Evolutionary conservation across 2,113 vertebrate species (phyloP), one percentile per base, ranked within the genome.

Genomic region (Lucifuga dentata): DNA sequence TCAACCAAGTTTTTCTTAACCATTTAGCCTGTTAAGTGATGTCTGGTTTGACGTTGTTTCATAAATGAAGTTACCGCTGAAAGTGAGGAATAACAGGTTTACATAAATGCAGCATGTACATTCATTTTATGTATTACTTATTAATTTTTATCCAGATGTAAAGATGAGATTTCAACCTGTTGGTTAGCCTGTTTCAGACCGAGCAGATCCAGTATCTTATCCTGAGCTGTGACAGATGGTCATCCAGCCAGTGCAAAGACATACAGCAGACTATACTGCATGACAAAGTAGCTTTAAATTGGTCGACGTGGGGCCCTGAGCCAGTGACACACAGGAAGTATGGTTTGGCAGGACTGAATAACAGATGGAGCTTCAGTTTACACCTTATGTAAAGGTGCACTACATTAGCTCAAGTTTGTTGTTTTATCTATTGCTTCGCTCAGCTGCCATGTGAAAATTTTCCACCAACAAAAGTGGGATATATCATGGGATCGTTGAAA

Each of bases 201-300:
- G n/a, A 52, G 29, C 35, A 52, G 8, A 19, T 41, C 40, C 19
- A 16, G 39, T 13, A 8, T 11, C 40, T 26, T 21, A 10, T 44
- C 5, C 12, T 44, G 19, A 51, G 5, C 43, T 49, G 55, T 38
- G 56, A 38, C 32, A 73, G 58, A 51, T 59, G 53, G 51, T 2
- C 21, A 62, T 67, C 32, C 3, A 65, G 39, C 2, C 36, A 53
- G 11, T 50, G 53, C 19, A 51, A 43, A 53, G 41, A 38, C 70
- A 46, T 59, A 68, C 24, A 20, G 60, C 39, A 43, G 23, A n/a
- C 16, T 15, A 15, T 20, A 23, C 40, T 26, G 40, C 49, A 41
- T 36, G 45, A 32, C 58, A 71, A 67, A 78, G 41, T 7, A 39
- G n/a, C 21, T 80, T 66, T 67, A 44, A 53, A 66, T 48, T 60